Evolutionary conservation across 2,113 vertebrate genomes (phyloP).

Genomic region (Syngnathoides biaculeatus): DNA sequence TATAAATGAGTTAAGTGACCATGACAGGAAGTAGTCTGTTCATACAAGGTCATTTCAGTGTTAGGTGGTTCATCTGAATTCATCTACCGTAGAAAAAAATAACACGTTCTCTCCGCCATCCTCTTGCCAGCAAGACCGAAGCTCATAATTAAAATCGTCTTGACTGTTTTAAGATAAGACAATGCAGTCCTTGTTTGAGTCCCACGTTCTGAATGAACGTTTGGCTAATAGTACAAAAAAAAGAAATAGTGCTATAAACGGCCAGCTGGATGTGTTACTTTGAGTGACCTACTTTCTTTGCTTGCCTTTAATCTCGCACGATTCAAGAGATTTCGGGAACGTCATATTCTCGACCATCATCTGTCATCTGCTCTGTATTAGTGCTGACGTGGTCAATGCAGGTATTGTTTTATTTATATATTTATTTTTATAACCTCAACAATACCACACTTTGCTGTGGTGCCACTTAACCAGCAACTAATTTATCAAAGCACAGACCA

Average conservation of each 20-base stretch:
- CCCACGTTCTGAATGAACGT: background rate
- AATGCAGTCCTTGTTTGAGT: background rate
- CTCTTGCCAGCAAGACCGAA: background rate
- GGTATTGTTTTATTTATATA: conserved; percentile 17
- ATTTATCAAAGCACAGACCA: background rate
- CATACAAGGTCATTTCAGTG: background rate
- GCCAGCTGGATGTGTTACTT: conserved; percentile 39
- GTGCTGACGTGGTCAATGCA: conserved; percentile 20
- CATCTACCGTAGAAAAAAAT: background rate
- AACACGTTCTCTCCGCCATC: background rate
- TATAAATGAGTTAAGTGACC: background rate
- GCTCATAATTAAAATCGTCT: background rate
- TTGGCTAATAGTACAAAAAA: conserved; percentile 9
- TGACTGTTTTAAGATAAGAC: conserved; percentile 14
- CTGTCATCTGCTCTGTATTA: conserved; percentile 57
- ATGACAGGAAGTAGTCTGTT: background rate
- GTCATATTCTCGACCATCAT: conserved; percentile 34
- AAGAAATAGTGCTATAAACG: conserved; percentile 16
- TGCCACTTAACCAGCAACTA: background rate
- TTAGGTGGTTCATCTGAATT: background rate
- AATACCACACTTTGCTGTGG: background rate
- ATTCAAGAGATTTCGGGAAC: conserved; percentile 23
- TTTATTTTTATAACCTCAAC: background rate
- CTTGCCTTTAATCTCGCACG: conserved; percentile 43
- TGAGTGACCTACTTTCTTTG: conserved; percentile 22